Percentiles rank a stretch among this genome's conserved stretches.
Conservation (phyloP, 2,888 invertebrate genomes). For the Glyphotaelius pellucidus region DNA sequence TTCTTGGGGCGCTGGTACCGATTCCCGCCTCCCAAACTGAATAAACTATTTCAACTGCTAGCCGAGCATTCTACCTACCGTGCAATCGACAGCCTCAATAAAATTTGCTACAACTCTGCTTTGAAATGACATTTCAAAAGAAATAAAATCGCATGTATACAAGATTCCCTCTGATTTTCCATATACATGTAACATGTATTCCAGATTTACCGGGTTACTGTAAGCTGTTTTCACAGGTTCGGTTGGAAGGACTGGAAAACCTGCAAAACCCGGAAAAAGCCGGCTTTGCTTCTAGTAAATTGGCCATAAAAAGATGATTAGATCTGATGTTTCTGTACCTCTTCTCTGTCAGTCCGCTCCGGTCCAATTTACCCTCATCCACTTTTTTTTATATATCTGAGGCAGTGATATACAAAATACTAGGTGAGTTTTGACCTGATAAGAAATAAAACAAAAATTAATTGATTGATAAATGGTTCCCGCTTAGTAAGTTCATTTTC, state of each 20-base stretch:
- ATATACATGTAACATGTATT: neutral
- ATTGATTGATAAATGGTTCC: too few relatives aligned
- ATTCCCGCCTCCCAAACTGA: too few relatives aligned
- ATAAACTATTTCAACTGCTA: too few relatives aligned
- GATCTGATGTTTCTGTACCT: slow-evolving; percentile 38
- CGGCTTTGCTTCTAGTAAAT: slow-evolving; percentile 40
- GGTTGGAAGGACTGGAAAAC: neutral
- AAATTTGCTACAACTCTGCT: neutral
- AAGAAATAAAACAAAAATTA: neutral
- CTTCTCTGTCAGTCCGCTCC: slow-evolving; percentile 30
- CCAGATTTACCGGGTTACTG: slow-evolving; percentile 3
- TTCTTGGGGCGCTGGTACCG: too few relatives aligned
- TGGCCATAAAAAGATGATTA: slow-evolving; percentile 52
- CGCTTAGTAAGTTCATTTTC: too few relatives aligned
- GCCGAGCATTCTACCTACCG: too few relatives aligned
- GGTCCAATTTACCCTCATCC: slow-evolving; percentile 50
- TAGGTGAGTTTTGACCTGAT: neutral
- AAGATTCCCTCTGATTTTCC: neutral
- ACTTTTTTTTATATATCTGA: slow-evolving; percentile 34
- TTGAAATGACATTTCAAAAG: neutral
- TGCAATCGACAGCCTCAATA: neutral
- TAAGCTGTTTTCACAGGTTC: slow-evolving; percentile 33
- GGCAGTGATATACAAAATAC: neutral
- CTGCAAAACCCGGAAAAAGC: slow-evolving; percentile 28
- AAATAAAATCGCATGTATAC: neutral